Base-by-base conservation (phyloP, 2,888 invertebrate species). In the Tipula helvola region DNA sequence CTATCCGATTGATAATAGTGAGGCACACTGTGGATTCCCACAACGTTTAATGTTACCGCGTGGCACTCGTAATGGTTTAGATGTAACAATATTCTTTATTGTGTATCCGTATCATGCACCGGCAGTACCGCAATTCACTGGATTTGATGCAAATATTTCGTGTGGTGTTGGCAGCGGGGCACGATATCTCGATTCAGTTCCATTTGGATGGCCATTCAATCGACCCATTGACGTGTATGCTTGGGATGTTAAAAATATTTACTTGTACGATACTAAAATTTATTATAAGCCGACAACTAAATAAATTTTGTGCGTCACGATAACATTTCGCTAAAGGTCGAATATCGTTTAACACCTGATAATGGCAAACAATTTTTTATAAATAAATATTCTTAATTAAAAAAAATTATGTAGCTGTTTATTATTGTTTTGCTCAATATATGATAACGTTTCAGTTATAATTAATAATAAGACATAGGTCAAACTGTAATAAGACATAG, bases 161-260 rank as follows among this genome's bases (percentile, higher is more conserved):
- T 92, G 93, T 87, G 93, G 93, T 36, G 89, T 92, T 42, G 93
- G 92, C 4, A 90, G 91, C 28, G 92, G 93, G 2, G 91, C 92
- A 87, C 90, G 92, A 84, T 91, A 89, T 86, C 10, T 93, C 28
- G 95, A 95, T 90, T 92, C 92, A 87, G 93, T 93, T 90, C 93
- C 95, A 86, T 92, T 94, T 89, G 95, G 95, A 87, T 96, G 94
- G 93, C 96, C 96, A 88, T 93, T 96, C 90, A 96, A 96, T 90
- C 94, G 95, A 8, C 18, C 18, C 10, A 28, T 71, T 0, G 71
- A 71, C 3, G 2, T 8, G 18, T 2, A 10, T 28, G 28, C 18
- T 28, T 28, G 18, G 18, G 71, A 18, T 2, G 71, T 71, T 3
- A 28, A 71, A 10, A 71, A 71, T 28, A 28, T 71, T n/a, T 84